Base-by-base conservation (phyloP, 1,140 invertebrate genomes). In the Pectinophora gossypiella region DNA sequence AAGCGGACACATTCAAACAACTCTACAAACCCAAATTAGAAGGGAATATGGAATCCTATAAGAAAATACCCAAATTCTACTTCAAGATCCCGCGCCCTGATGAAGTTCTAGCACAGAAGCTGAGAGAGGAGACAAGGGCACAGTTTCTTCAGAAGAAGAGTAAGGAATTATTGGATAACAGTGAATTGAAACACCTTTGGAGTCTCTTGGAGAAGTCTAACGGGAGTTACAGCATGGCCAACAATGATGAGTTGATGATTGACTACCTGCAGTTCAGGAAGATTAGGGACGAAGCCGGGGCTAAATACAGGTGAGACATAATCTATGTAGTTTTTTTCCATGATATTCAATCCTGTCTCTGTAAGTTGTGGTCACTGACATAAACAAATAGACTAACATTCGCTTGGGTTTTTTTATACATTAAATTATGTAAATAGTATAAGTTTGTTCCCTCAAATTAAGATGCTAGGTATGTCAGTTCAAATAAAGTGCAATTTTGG, bases 121-220 rank as follows among this genome's bases (percentile, higher is more conserved):
- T 97, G n/a, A 88, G 95, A 40, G 95, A 96, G 80, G 95, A 97
- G 85, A 95, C 95, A 0, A 89, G 96, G 68, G 94, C 95, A 9
- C 89, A 95, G 42, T 95, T 97, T 76, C 76, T 98, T 18, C 94
- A 97, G 85, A 91, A 94, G 69, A 92, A 94, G 76, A 96, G 94
- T 54, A 90, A 92, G 61, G 92, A 96, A 70, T 85, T 98, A 5
- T 77, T 98, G 16, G 94, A 97, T 79, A 96, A 96, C 79, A 92
- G 94, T 67, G 97, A 98, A 84, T 76, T 98, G 22, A 95, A 96
- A 83, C 90, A 93, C 36, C 76, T 98, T 1, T 98, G 96, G 95
- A 90, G 91, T 35, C 81, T 96, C 18, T 80, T 98, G 49, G 94
- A 97, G 70, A 92, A 94, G 57, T 91, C 96, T 56, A 93, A 95